Percentiles rank a stretch among this genome's conserved stretches.
Evolutionary conservation across 2,797 vertebrate genomes (phyloP).

Genomic region (Alauda arvensis): DNA sequence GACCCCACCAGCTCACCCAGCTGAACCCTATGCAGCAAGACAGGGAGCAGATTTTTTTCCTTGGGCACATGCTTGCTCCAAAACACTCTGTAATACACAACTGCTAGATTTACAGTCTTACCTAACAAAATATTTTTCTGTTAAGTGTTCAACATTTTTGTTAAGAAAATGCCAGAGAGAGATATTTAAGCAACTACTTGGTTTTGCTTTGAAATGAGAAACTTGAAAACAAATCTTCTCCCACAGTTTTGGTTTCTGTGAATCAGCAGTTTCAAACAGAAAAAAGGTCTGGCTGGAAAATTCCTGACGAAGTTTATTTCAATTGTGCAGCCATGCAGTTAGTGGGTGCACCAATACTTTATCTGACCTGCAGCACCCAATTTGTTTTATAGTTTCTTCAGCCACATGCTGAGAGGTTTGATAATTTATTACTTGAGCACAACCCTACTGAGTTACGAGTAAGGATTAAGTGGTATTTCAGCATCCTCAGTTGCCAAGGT

Average conservation of each 20-base stretch:
- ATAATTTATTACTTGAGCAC: constrained; percentile 1
- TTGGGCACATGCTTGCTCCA: background rate
- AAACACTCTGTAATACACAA: background rate
- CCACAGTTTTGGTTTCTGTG: background rate
- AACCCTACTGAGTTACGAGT: background rate
- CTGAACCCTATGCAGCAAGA: fast-evolving
- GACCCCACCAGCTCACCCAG: background rate
- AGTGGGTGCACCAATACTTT: background rate
- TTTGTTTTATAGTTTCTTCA: background rate
- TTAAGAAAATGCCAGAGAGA: background rate
- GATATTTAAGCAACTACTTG: background rate
- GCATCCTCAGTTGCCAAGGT: background rate
- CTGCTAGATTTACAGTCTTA: background rate
- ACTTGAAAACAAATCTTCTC: background rate
- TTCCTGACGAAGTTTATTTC: background rate
- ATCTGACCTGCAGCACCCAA: background rate
- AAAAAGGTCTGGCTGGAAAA: background rate
- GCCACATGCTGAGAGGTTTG: background rate
- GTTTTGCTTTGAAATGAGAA: background rate
- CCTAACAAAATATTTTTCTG: background rate
- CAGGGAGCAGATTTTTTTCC: background rate
- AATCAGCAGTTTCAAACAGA: background rate
- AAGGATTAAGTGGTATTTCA: constrained; percentile 12
- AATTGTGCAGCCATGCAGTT: background rate
- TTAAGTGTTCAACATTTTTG: background rate